Percentiles rank a stretch among this genome's conserved stretches.
Conservation (phyloP, 92 coral and sea anemone genomes). For the Phenganax subtilis region DNA sequence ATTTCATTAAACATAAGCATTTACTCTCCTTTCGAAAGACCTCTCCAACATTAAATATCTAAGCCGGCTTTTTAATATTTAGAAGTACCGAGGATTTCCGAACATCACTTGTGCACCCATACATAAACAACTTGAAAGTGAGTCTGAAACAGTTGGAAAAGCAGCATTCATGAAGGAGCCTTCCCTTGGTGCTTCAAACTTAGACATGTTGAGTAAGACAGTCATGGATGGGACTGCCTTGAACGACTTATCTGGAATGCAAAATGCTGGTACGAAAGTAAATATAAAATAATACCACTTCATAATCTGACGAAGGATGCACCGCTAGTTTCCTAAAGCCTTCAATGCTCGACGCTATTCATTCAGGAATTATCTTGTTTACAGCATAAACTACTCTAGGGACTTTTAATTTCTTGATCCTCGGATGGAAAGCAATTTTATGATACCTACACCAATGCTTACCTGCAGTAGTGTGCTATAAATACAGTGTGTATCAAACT, state of each 20-base stretch:
- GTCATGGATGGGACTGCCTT: constrained; percentile 92
- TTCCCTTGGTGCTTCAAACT: constrained; percentile 63
- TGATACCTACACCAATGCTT: too few relatives aligned
- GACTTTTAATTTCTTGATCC: too few relatives aligned
- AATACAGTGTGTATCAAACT: too few relatives aligned
- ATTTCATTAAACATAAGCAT: too few relatives aligned
- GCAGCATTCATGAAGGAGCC: constrained; percentile 28
- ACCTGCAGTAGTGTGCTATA: too few relatives aligned
- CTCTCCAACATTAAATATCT: background rate
- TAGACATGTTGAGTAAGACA: constrained; percentile 78
- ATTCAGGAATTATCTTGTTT: background rate
- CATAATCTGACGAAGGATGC: too few relatives aligned
- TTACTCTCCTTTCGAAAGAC: background rate
- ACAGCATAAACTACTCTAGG: background rate
- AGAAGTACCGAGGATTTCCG: constrained; percentile 92
- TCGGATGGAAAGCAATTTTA: too few relatives aligned
- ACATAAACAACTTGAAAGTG: background rate
- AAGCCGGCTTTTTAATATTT: background rate
- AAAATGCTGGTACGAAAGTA: constrained; percentile 42
- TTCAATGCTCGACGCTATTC: background rate
- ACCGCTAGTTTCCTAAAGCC: too few relatives aligned
- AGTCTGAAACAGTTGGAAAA: constrained; percentile 28
- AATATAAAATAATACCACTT: too few relatives aligned
- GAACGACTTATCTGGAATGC: constrained; percentile 63
- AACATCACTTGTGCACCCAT: constrained; percentile 79